Evolutionary conservation across 2,888 invertebrate genomes (phyloP), one percentile per base, ranked within the genome.

Genomic region (Dione vanillae): DNA sequence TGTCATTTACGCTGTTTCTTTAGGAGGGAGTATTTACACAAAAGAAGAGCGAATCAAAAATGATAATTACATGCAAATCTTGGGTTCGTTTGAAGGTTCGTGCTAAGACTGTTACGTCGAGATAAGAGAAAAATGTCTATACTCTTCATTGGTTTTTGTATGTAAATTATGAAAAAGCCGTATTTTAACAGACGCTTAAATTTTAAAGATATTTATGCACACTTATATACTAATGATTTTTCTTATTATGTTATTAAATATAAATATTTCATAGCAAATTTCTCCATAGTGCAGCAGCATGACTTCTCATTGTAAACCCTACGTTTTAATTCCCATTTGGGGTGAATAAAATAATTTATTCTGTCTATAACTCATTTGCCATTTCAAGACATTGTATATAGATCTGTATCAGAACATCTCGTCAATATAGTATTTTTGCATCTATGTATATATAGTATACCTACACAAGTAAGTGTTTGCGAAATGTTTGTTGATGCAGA

Each of bases 41-140:
- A 92, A 93, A 93, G 93, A 92, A 90, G 87, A 89, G 87, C 86
- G 91, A 93, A 94, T 93, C 94, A 93, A 94, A 93, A 93, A 94
- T 94, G 91, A 92, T 93, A 93, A 93, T 93, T 90, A 88, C 82
- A 94, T 93, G 93, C 90, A 92, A 94, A 94, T 92, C 93, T 87
- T 75, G 79, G 86, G 88, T 85, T 87, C 88, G 83, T 84, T 85
- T 80, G 85, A 84, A 84, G 79, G 81, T 79, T 81, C 74, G 71
- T 70, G 20, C 59, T 67, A 65, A 66, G 56, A 71, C 72, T 72
- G 73, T 81, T 82, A 83, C 80, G 43, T 65, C 62, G 67, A 74
- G 75, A 75, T 72, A 70, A 72, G 56, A 64, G 65, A 66, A 54
- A 71, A 65, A 77, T 76, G 78, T 78, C 45, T 67, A 45, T 27